phyloP scores from a whole-genome alignment of 2,888 invertebrate genomes.

The Amphimallon solstitiale region DNA sequence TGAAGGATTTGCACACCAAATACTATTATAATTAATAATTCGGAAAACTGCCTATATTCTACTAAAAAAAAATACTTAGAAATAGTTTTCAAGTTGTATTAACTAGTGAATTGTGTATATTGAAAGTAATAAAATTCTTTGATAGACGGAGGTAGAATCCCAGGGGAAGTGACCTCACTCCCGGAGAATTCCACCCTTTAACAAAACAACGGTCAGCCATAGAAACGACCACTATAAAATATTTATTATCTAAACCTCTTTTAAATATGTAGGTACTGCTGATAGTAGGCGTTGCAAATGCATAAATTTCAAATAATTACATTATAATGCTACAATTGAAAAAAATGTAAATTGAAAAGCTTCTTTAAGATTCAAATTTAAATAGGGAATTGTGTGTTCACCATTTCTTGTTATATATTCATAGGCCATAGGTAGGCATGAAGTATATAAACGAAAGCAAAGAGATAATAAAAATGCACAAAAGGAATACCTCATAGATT shows the following conservation, averaged over 20 bases:
- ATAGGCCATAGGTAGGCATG: too few species aligned
- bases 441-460: too few species aligned
- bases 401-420: too few species aligned
- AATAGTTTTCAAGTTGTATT: slow-evolving; percentile 56
- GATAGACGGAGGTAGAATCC: slow-evolving; percentile 45
- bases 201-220: slow-evolving; percentile 46
- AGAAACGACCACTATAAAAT: slow-evolving; percentile 53
- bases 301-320: slow-evolving; percentile 54
- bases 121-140: slow-evolving; percentile 59
- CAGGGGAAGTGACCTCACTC: slow-evolving; percentile 56
- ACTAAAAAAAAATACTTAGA: slow-evolving; percentile 51
- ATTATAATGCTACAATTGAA: too few species aligned
- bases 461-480: too few species aligned
- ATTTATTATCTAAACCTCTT: slow-evolving; percentile 51
- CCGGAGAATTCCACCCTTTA: slow-evolving; percentile 48
- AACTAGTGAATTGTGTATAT: slow-evolving; percentile 56
- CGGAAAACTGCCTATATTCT: too few species aligned
- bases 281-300: slow-evolving; percentile 53
- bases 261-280: slow-evolving; percentile 40
- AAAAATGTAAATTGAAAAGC: too few species aligned
- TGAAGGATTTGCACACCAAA: too few species aligned
- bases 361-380: too few species aligned
- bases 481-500: too few species aligned
- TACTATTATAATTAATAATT: too few species aligned
- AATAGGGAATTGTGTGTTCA: too few species aligned